phyloP scores from a whole-genome alignment of 1,140 invertebrate genomes.

The Stratiolaelaps scimitus region DNA sequence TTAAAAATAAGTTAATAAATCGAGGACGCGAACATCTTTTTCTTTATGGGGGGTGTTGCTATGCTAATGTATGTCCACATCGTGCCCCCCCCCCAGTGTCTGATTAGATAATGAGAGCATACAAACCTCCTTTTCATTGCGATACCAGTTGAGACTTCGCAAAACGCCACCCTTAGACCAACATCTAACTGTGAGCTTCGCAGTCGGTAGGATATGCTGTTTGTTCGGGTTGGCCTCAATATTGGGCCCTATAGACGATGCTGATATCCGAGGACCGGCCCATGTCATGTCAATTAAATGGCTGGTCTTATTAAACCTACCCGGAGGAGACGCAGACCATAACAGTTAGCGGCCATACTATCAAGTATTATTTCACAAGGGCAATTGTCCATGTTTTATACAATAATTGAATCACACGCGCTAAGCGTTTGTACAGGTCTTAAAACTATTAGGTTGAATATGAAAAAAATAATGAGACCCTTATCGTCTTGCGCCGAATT shows the following conservation, averaged over 20 bases:
- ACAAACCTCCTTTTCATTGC: slow-evolving; percentile 21
- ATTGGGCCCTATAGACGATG: slow-evolving; percentile 4
- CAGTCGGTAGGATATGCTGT: neutral
- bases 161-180: slow-evolving; percentile 10
- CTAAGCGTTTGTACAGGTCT: no score
- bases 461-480: no score
- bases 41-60: slow-evolving; percentile 2
- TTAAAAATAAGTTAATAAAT: neutral
- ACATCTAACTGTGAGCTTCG: slow-evolving; percentile 9
- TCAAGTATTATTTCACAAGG: no score
- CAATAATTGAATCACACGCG: no score
- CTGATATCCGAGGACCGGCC: neutral
- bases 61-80: no score
- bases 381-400: no score
- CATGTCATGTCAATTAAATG: neutral
- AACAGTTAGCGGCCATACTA: no score
- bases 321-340: no score
- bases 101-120: neutral
- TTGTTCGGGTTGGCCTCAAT: slow-evolving; percentile 13
- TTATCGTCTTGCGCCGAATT: no score
- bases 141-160: slow-evolving; percentile 22
- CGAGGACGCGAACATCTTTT: neutral
- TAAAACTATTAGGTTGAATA: no score
- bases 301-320: neutral
- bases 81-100: neutral